Evolutionary conservation across 2,797 vertebrate genomes (phyloP).

Genomic region (Dipus sagitta): DNA sequence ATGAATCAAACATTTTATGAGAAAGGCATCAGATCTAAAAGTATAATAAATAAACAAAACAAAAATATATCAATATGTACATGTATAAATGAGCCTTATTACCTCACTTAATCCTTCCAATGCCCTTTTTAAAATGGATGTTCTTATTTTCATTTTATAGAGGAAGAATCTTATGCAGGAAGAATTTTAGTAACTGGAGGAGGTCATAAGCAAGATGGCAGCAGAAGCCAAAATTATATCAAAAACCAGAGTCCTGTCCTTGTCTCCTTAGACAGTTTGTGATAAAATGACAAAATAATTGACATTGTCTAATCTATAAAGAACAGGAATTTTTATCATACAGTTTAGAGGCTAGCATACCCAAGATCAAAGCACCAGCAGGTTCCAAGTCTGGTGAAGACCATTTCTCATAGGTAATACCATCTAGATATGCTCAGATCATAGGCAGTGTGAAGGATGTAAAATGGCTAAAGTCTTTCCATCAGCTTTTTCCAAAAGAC

Average conservation of each 20-base stretch:
- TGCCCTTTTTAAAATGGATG: not conserved
- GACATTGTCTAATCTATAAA: not conserved
- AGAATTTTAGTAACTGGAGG: not conserved
- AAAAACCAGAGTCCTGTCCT: too few species aligned
- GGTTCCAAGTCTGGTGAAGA: not conserved
- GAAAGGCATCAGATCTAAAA: not conserved
- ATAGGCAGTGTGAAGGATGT: not conserved
- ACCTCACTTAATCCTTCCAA: not conserved
- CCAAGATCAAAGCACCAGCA: not conserved
- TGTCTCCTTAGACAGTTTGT: not conserved
- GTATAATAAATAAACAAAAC: not conserved
- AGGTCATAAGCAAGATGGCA: not conserved
- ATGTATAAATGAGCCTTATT: not conserved
- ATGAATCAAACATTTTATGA: not conserved
- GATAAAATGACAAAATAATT: not conserved
- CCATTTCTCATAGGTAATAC: not conserved
- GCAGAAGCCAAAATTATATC: not conserved
- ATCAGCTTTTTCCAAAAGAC: not conserved
- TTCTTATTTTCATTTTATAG: not conserved
- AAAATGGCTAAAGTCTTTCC: not conserved
- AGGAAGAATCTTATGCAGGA: not conserved
- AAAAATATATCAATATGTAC: not conserved
- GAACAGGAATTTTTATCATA: not conserved
- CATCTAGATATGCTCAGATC: rapidly evolving
- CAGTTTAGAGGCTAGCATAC: not conserved